Conservation (phyloP, 2,888 invertebrate species). For the Antitype chi region DNA sequence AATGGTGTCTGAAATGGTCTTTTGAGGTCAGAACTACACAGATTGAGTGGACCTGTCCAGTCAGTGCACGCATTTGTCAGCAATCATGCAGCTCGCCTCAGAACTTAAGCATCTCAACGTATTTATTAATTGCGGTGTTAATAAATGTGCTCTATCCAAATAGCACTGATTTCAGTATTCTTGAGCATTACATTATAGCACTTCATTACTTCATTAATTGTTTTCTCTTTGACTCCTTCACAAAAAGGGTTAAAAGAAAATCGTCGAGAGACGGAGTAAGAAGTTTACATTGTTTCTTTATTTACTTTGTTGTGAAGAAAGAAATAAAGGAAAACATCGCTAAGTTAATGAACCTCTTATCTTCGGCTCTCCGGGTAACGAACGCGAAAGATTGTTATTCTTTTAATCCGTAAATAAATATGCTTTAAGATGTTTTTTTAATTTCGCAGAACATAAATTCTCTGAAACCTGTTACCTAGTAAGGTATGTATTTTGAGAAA, state of each 20-base stretch:
- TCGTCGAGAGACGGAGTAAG: not conserved
- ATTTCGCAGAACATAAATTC: not conserved
- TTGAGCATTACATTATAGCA: not conserved
- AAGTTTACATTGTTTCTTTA: conserved; percentile 34
- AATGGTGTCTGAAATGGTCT: too few relatives aligned
- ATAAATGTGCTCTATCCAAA: too few relatives aligned
- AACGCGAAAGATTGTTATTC: conserved; percentile 19
- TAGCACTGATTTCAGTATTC: too few relatives aligned
- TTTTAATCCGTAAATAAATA: conserved; percentile 28
- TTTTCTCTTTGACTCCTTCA: not conserved
- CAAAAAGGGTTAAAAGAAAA: conserved; percentile 20
- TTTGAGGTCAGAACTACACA: too few relatives aligned
- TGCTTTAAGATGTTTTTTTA: not conserved
- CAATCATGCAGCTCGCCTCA: too few relatives aligned
- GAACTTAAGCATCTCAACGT: too few relatives aligned
- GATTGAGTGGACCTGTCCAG: too few relatives aligned
- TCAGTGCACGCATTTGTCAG: too few relatives aligned
- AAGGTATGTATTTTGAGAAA: not conserved
- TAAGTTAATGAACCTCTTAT: conserved; percentile 47
- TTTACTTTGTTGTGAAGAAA: conserved; percentile 33
- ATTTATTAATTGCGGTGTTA: too few relatives aligned
- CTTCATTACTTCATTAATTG: conserved; percentile 30
- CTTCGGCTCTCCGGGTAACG: conserved; percentile 14
- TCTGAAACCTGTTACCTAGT: not conserved
- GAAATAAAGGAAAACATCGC: conserved; percentile 23